Base-by-base conservation (phyloP, 2,888 invertebrate genomes). In the Microctonus aethiopoides region DNA sequence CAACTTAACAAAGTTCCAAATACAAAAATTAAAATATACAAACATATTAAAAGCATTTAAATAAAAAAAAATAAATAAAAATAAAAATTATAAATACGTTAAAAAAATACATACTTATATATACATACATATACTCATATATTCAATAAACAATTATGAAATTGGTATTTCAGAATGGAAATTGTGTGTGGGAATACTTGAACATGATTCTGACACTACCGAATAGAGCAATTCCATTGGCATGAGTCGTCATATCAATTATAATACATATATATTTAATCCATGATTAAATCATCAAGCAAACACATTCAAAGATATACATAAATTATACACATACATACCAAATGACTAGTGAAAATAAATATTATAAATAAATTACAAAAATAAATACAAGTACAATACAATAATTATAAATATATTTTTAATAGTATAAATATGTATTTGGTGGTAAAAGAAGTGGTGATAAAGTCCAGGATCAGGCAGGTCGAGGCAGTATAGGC, bases 391-490 rank as follows among this genome's bases (percentile, higher is more conserved):
- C 13, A 39, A 13, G n/a, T n/a, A n/a, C n/a, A n/a, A n/a, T n/a
- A n/a, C n/a, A n/a, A n/a, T n/a, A n/a, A n/a, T n/a, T n/a, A n/a
- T n/a, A n/a, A n/a, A n/a, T n/a, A n/a, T n/a, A n/a, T n/a, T n/a
- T n/a, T n/a, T n/a, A n/a, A n/a, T n/a, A n/a, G n/a, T n/a, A n/a
- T n/a, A n/a, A n/a, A n/a, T n/a, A n/a, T n/a, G 46, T 46, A 20
- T 46, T n/a, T 16, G 60, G 24, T 34, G 36, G 39, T 68, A 61
- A 51, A 56, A 60, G 67, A 60, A 1, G 16, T 29, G 51, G 34
- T 62, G 41, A 41, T 56, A 61, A 41, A 46, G 72, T 73, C 57
- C 69, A 71, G 72, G 63, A n/a, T n/a, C n/a, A 72, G 63, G 34
- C 67, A 46, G 46, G 46, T 46, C 16, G 46, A 46, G n/a, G n/a